Conservation (phyloP, 2,113 vertebrate species). For the Odocoileus hemionus region DNA sequence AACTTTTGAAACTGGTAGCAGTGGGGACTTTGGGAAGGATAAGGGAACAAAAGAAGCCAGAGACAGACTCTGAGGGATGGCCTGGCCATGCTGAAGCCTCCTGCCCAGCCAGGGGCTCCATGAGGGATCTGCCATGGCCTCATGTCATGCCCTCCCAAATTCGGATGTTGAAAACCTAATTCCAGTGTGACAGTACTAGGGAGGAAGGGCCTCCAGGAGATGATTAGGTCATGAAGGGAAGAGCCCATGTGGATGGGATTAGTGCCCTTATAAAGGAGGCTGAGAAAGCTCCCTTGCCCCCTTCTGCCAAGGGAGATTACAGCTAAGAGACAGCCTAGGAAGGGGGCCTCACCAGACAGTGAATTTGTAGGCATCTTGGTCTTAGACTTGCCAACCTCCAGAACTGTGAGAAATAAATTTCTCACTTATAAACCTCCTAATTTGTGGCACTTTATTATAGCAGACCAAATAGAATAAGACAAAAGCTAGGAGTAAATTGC, state of each 20-base stretch:
- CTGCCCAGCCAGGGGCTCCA: background rate
- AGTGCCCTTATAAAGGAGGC: background rate
- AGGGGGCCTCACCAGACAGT: background rate
- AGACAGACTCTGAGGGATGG: background rate
- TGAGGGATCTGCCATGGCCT: background rate
- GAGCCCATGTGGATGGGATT: background rate
- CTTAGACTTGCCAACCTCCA: background rate
- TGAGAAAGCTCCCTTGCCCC: background rate
- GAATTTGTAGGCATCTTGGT: background rate
- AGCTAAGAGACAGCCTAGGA: background rate
- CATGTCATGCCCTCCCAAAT: background rate
- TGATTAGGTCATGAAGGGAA: background rate
- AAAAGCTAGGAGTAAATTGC: background rate
- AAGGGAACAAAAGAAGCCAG: background rate
- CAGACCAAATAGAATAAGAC: background rate
- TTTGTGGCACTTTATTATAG: background rate
- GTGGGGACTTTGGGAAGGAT: background rate
- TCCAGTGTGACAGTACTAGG: background rate
- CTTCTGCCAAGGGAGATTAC: background rate
- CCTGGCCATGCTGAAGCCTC: background rate
- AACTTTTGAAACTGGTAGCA: background rate
- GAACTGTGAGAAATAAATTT: background rate
- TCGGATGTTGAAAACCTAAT: background rate
- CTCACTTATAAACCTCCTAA: background rate
- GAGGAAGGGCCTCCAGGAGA: background rate